Base-by-base conservation (phyloP, 1,140 invertebrate genomes). In the Zaprionus inermis region DNA sequence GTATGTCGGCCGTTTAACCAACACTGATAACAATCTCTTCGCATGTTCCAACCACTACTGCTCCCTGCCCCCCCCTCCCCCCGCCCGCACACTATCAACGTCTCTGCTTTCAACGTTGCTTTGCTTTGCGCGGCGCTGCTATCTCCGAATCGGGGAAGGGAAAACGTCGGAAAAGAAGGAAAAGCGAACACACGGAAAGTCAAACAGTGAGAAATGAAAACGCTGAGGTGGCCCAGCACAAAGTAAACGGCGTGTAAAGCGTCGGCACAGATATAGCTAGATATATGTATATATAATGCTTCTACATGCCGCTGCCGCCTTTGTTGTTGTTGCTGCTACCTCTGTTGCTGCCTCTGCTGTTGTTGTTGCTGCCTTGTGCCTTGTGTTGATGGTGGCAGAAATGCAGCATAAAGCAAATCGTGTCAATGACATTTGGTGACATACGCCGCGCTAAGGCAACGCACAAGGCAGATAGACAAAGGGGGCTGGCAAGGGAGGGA, bases 391-490 rank as follows among this genome's bases (percentile, higher is more conserved):
- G 76, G 24, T 54, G 68, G 44, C 64, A 75, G 56, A 78, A 75
- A 73, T 89, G 84, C 83, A 86, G 80, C 72, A 86, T 88, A 79
- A 88, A 88, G 83, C 76, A 83, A 86, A 88, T 86, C 83, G 79
- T 88, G 83, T 86, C 83, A 86, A 86, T 86, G 83, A 86, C 83
- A 86, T 86, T 86, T 88, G 76, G 83, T 82, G 83, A 86, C 83
- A 86, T 76, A 82, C 79, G 72, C 38, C 64, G 64, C 64, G 64
- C 66, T 68, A 68, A 60, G 38, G 71, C 36, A 66, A 51, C 49
- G 49, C 34, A 46, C 55, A 38, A 69, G 5, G 24, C 41, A 54
- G 24, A 22, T 20, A 71, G 11, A 60, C 22, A 65, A 65, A 20
- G 32, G 10, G 18, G 32, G 32, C 2, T 24, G 10, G 6, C n/a